Evolutionary conservation across 2,888 invertebrate genomes (phyloP).

Genomic region (Eretmocerus hayati): DNA sequence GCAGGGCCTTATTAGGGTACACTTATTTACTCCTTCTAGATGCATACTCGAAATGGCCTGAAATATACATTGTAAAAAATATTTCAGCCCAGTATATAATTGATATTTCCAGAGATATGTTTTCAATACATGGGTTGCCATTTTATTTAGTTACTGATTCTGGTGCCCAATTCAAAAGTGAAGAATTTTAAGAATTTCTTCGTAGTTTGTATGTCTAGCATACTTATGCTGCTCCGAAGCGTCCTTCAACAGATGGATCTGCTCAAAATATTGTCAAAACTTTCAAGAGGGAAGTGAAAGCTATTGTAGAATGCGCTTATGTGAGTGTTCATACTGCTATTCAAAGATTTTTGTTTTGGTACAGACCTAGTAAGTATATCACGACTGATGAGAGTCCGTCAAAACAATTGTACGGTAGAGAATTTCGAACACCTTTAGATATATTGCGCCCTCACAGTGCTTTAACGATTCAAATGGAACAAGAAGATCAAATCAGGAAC

Average conservation of each 20-base stretch:
- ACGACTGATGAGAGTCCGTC: background rate
- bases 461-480: background rate
- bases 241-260: background rate
- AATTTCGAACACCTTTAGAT: background rate
- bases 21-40: constrained; percentile 16
- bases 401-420: background rate
- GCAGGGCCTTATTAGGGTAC: constrained; percentile 13
- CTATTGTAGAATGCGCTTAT: background rate
- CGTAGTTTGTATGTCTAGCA: background rate
- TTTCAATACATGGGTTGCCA: constrained; percentile 22
- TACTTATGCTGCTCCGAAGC: background rate
- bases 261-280: background rate
- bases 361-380: background rate
- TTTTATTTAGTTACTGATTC: constrained; percentile 21
- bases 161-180: constrained; percentile 17
- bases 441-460: background rate
- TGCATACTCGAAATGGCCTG: constrained; percentile 16
- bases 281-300: background rate
- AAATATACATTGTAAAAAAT: constrained; percentile 9
- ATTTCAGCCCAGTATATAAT: constrained; percentile 2
- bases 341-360: background rate
- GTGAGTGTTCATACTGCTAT: background rate
- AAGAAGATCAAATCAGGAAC: background rate
- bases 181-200: background rate
- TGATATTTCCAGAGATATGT: constrained; percentile 8